Evolutionary conservation across 2,797 vertebrate species (phyloP), one percentile per base, ranked within the genome.

Genomic region (Tokudaia tokunoshimensis): DNA sequence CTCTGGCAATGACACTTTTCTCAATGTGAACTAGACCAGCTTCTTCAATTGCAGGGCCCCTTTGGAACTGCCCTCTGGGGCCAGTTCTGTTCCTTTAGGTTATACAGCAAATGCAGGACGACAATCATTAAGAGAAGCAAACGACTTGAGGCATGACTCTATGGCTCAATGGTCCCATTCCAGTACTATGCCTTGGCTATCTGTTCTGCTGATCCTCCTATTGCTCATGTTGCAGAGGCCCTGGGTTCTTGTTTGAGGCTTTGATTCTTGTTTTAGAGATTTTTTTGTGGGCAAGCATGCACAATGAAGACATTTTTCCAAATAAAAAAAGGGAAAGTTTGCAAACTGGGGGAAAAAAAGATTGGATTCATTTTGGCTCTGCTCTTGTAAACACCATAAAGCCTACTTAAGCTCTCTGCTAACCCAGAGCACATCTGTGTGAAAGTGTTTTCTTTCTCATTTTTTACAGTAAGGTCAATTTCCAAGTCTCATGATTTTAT

Each of bases 281-380:
- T 9, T 59, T 59, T 92, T 81, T 91, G 65, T 84, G 81, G 67
- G 47, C 24, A 89, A 84, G 44, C 13, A 67, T 67, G 50, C 74
- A 41, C 44, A 92, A 61, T 29, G 22, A 70, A 50, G 57, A 91
- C 41, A 52, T 95, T 94, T 97, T 95, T 83, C 72, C 55, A 94
- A 57, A 57, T 37, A n/a, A 9, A 92, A 94, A 96, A 88, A 87
- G 88, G 91, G 94, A 97, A 97, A 97, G 85, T 95, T 94, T 94
- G 89, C 92, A 94, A 96, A 83, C 67, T 89, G 24, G 70, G 86
- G 81, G 97, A 96, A 72, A 70, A 50, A 74, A 97, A 97, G 93
- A 96, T 72, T 96, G 80, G 59, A 89, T 93, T 98, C 95, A 95
- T 97, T 97, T 97, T 97, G 91, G 89, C 82, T 97, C 89, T 95